Evolutionary conservation across 2,888 invertebrate genomes (phyloP).

Genomic region (Coelogynopora nodosa): DNA sequence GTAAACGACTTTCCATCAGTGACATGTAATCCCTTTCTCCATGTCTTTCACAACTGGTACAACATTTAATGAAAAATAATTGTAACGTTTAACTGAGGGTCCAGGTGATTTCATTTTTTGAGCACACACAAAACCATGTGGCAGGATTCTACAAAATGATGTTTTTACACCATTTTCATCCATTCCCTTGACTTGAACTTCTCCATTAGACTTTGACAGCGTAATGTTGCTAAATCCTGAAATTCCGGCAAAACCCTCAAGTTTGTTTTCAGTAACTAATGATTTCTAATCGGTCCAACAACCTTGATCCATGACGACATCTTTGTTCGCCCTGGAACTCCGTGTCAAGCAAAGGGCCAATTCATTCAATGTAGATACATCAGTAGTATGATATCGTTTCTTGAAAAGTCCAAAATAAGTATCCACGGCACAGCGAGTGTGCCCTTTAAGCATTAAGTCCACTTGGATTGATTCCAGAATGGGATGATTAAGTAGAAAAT

Average conservation of each 20-base stretch:
- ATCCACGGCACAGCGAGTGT: slow-evolving; percentile 15
- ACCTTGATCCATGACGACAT: not conserved
- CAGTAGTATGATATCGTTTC: not conserved
- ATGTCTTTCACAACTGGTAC: slow-evolving; percentile 4
- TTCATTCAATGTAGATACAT: not conserved
- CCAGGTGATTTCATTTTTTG: slow-evolving; percentile 11
- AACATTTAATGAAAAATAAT: not conserved
- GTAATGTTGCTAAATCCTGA: slow-evolving; percentile 9
- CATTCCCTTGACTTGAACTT: not conserved
- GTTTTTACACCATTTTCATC: not conserved
- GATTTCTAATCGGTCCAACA: not conserved
- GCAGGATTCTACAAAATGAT: not conserved
- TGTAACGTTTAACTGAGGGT: not conserved
- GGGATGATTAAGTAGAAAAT: too few relatives aligned
- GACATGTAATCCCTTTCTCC: not conserved
- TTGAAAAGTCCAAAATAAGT: not conserved
- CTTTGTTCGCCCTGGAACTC: not conserved
- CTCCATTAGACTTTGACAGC: not conserved
- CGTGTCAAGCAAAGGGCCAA: not conserved
- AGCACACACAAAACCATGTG: slow-evolving; percentile 9
- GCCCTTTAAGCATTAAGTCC: too few relatives aligned
- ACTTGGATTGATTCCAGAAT: too few relatives aligned
- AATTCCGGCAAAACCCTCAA: not conserved
- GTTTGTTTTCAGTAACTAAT: slow-evolving; percentile 20
- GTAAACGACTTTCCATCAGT: not conserved